phyloP scores from a whole-genome alignment of 1,140 invertebrate species.

The Ooceraea biroi region DNA sequence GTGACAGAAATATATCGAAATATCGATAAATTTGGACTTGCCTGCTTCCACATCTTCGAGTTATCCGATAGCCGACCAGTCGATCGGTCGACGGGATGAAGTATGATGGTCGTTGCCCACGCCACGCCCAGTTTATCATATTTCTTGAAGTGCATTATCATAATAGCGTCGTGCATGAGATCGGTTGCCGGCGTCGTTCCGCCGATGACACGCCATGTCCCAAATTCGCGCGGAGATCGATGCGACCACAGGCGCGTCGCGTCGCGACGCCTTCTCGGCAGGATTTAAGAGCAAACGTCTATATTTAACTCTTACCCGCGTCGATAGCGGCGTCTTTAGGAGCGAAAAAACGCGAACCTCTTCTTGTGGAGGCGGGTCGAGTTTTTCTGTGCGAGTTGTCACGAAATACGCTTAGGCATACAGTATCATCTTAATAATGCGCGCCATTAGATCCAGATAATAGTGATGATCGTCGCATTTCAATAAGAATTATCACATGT shows the following conservation, averaged over 20 bases:
- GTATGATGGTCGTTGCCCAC: conserved; percentile 79
- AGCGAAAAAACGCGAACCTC: not conserved
- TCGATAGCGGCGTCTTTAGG: conserved; percentile 10
- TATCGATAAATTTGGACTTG: conserved; percentile 2
- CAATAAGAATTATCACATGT: not conserved
- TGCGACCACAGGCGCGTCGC: conserved; percentile 3
- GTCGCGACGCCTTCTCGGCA: not conserved
- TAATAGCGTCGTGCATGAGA: conserved; percentile 77
- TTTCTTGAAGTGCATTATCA: conserved; percentile 81
- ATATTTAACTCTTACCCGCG: conserved; percentile 15
- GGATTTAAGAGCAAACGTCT: conserved; percentile 37
- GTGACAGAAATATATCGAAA: conserved; percentile 15
- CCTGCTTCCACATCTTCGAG: conserved; percentile 17
- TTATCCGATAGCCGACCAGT: conserved; percentile 27
- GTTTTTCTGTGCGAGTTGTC: not conserved
- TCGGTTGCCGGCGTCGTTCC: conserved; percentile 64
- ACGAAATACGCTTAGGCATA: not conserved
- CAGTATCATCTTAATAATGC: not conserved
- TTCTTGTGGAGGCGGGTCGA: not conserved
- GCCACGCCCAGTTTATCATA: conserved; percentile 80
- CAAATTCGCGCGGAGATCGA: conserved; percentile 65
- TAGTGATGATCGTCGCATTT: conserved; percentile 12
- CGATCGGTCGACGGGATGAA: conserved; percentile 73
- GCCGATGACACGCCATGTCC: conserved; percentile 63
- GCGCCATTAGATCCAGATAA: not conserved